phyloP scores from a whole-genome alignment of 2,888 invertebrate species.

The Synanthedon myopaeformis region DNA sequence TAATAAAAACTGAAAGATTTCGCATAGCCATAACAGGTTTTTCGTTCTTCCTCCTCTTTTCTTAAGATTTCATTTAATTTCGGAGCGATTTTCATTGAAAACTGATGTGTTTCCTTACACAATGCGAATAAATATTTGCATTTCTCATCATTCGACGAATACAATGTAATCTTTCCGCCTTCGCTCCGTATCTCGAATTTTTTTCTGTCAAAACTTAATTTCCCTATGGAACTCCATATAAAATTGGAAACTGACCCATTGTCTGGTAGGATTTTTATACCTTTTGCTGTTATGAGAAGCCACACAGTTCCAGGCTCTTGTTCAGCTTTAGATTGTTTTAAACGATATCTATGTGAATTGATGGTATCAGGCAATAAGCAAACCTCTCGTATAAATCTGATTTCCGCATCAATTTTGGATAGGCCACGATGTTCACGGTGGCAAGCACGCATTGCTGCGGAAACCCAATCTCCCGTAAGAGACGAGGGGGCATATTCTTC shows the following conservation, averaged over 20 bases:
- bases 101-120: conserved; percentile 94
- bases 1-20: conserved; percentile 71
- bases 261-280: conserved; percentile 87
- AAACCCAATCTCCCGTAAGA: conserved; percentile 71
- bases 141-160: conserved; percentile 93
- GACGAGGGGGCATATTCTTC: conserved; percentile 86
- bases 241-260: conserved; percentile 80
- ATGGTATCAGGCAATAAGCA: conserved; percentile 85
- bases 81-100: conserved; percentile 92
- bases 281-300: conserved; percentile 92
- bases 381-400: conserved; percentile 90
- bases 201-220: conserved; percentile 95
- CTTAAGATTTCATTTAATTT: conserved; percentile 84
- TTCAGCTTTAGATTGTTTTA: conserved; percentile 82
- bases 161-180: conserved; percentile 88
- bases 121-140: conserved; percentile 89
- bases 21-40: conserved; percentile 80
- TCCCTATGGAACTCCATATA: conserved; percentile 95
- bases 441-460: conserved; percentile 76
- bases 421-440: conserved; percentile 87
- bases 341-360: conserved; percentile 89
- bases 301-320: conserved; percentile 83
- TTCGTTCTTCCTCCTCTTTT: conserved; percentile 82
- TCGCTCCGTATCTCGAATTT: conserved; percentile 96
- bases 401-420: conserved; percentile 83